Evolutionary conservation across 2,113 vertebrate genomes (phyloP).

Genomic region (Muntiacus reevesi): DNA sequence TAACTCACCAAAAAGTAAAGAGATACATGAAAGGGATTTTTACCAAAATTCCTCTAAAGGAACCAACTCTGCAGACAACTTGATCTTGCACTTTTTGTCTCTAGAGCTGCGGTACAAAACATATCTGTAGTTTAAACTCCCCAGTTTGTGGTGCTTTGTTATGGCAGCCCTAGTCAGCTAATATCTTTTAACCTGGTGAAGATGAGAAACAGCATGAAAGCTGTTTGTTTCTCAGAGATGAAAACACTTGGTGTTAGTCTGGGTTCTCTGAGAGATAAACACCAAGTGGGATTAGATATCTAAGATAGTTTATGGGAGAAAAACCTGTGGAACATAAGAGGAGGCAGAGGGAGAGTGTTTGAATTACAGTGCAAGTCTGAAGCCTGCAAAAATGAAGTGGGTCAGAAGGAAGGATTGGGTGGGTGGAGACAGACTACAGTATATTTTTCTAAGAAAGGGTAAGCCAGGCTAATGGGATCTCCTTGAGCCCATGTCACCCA

Average conservation of each 20-base stretch:
- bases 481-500: background rate
- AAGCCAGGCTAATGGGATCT: background rate
- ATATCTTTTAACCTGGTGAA: background rate
- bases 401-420: background rate
- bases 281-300: background rate
- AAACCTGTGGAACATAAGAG: background rate
- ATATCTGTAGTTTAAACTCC: background rate
- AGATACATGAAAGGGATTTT: background rate
- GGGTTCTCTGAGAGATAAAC: background rate
- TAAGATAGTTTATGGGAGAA: background rate
- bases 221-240: background rate
- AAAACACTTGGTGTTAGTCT: background rate
- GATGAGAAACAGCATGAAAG: background rate
- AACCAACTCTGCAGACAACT: background rate
- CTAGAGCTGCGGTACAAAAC: background rate
- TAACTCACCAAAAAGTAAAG: background rate
- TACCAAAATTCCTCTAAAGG: background rate
- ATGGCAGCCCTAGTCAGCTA: background rate
- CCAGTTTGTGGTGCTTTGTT: background rate
- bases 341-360: background rate
- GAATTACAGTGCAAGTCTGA: background rate
- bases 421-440: background rate
- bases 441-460: background rate
- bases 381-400: background rate
- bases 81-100: background rate